These are phyloP conservation scores for Urophycis tenuis DNA, from an alignment of 2,797 vertebrate genomes.

Conservation along the genomic window DNA sequence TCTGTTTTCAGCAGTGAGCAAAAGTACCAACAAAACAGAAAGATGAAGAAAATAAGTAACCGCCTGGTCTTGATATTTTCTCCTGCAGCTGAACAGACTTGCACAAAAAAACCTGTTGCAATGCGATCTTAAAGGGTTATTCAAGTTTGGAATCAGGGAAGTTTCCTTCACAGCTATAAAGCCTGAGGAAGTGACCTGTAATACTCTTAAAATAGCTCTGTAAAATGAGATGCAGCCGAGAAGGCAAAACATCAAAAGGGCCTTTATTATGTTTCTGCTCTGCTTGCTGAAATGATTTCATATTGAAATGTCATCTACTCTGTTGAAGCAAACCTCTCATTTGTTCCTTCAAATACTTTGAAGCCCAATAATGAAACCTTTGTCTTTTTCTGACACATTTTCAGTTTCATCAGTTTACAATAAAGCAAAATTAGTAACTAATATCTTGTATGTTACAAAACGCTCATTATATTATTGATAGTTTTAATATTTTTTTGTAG, in stretches of 20 bases:
- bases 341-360: constrained; percentile 20
- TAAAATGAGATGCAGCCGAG: constrained; percentile 13
- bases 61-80: neutral
- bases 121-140: constrained; percentile 9
- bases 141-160: constrained; percentile 1
- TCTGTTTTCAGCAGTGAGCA: constrained; percentile 15
- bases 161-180: constrained; percentile 8
- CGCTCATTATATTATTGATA: neutral
- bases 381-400: constrained; percentile 10
- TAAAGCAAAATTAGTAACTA: no score
- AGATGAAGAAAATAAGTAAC: neutral
- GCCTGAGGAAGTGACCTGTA: constrained; percentile 15
- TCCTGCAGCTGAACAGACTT: neutral
- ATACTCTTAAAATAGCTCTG: constrained; percentile 25
- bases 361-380: constrained; percentile 24
- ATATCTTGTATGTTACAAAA: neutral
- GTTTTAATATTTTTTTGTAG: neutral
- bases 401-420: neutral
- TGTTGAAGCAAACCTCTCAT: constrained; percentile 12
- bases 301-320: constrained; percentile 13
- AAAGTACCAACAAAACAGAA: constrained; percentile 11
- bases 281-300: constrained; percentile 21
- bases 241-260: constrained; percentile 10
- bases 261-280: constrained; percentile 19
- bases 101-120: constrained; percentile 15